Conservation (phyloP, 2,888 invertebrate species). For the Papilio demoleus region DNA sequence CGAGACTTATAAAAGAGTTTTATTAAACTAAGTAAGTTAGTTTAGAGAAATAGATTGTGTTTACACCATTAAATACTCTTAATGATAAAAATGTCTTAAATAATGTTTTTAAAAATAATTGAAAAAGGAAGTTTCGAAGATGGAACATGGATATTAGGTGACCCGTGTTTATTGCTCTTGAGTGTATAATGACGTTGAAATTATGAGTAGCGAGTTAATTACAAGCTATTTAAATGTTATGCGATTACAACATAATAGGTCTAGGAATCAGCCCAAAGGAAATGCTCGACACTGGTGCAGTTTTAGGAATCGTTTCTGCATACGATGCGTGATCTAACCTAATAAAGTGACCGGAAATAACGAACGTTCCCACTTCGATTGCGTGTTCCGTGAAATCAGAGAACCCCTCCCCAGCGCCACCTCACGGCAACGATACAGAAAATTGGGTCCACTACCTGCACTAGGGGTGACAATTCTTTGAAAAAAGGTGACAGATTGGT, state of each 20-base stretch:
- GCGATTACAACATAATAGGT: constrained; percentile 32
- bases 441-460: constrained; percentile 30
- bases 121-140: too few relatives aligned
- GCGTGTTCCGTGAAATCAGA: constrained; percentile 37
- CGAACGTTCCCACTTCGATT: constrained; percentile 37
- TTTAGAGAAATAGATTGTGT: too few relatives aligned
- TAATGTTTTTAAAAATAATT: too few relatives aligned
- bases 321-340: constrained; percentile 35
- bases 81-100: too few relatives aligned
- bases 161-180: not conserved
- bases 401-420: constrained; percentile 19
- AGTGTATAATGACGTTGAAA: not conserved
- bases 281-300: constrained; percentile 28
- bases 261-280: constrained; percentile 25
- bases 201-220: constrained; percentile 7
- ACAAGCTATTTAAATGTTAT: constrained; percentile 25
- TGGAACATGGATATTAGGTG: too few relatives aligned
- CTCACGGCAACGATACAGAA: constrained; percentile 25
- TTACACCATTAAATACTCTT: too few relatives aligned
- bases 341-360: constrained; percentile 39
- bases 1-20: too few relatives aligned
- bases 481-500: not conserved
- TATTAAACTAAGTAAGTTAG: too few relatives aligned
- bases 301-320: constrained; percentile 38
- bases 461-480: constrained; percentile 19